Percentiles rank a stretch among this genome's conserved stretches.
Conservation (phyloP, 2,797 vertebrate genomes). For the Tapirus indicus region DNA sequence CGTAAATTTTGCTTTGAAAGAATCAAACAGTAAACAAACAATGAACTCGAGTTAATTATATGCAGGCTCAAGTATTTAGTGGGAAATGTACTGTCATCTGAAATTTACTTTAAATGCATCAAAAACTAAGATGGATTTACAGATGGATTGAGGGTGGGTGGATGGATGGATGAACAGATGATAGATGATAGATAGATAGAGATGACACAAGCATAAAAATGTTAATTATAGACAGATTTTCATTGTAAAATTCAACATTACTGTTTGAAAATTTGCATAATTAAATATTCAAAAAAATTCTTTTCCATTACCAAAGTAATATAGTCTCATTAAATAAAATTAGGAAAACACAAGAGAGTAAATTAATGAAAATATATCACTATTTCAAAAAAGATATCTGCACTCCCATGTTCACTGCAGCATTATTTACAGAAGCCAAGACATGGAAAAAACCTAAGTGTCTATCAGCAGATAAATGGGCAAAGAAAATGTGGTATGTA, state of each 20-base stretch:
- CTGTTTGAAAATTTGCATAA: neutral
- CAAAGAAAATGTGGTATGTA: neutral
- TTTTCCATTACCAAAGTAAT: neutral
- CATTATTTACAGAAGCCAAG: neutral
- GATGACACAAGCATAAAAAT: neutral
- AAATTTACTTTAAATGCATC: neutral
- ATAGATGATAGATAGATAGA: neutral
- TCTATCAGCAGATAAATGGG: neutral
- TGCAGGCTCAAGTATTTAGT: neutral
- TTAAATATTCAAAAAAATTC: neutral
- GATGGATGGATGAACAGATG: no score
- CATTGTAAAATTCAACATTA: neutral
- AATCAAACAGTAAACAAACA: neutral
- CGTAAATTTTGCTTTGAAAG: neutral
- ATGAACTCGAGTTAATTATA: neutral
- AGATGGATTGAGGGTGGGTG: neutral
- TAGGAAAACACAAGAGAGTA: neutral
- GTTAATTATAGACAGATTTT: neutral
- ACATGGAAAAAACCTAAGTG: neutral
- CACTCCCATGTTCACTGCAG: no score
- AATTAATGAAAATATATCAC: neutral
- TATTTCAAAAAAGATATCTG: neutral
- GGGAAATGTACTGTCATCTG: neutral
- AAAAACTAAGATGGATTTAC: neutral
- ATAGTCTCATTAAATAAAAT: neutral